Base-by-base conservation (phyloP, 1,140 invertebrate genomes). In the Schlechtendalia chinensis region DNA sequence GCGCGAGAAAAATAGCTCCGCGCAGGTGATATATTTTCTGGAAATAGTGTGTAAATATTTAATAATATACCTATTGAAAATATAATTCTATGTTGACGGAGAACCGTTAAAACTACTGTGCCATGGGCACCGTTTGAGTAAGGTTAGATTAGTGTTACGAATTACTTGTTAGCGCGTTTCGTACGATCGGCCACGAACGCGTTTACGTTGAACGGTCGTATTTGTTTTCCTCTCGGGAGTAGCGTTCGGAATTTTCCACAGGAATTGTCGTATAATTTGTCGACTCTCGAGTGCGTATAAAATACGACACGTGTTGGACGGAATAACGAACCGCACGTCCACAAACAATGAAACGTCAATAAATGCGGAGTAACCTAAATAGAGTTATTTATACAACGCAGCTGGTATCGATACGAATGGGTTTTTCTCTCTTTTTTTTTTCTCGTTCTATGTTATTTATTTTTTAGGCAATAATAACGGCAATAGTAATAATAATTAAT, bases 401-500 rank as follows among this genome's bases (percentile, higher is more conserved):
- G 27, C 67, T 27, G 22, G n/a, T 32, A 54, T 54, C 29, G 19
- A 53, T 63, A 54, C 27, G 19, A 29, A 29, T 29, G 22, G 24
- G 50, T 71, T 71, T 67, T 71, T 4, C 8, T 39, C 53, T 71
- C 29, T 69, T 47, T 54, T 12, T 32, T 72, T 72, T 29, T 29
- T 29, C 27, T 63, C 59, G n/a, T n/a, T n/a, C n/a, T n/a, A n/a
- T n/a, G n/a, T n/a, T n/a, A n/a, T n/a, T n/a, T n/a, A n/a, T n/a
- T n/a, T n/a, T n/a, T n/a, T n/a, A n/a, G n/a, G n/a, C n/a, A n/a
- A n/a, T n/a, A n/a, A n/a, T n/a, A n/a, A n/a, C n/a, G n/a, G n/a
- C n/a, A n/a, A n/a, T n/a, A 72, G 14, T 27, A 71, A 71, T 67
- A 71, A 53, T 72, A 72, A 54, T 12, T 29, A 72, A 32, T n/a